Base-by-base conservation (phyloP, 1,140 invertebrate species). In the Tribolium madens region DNA sequence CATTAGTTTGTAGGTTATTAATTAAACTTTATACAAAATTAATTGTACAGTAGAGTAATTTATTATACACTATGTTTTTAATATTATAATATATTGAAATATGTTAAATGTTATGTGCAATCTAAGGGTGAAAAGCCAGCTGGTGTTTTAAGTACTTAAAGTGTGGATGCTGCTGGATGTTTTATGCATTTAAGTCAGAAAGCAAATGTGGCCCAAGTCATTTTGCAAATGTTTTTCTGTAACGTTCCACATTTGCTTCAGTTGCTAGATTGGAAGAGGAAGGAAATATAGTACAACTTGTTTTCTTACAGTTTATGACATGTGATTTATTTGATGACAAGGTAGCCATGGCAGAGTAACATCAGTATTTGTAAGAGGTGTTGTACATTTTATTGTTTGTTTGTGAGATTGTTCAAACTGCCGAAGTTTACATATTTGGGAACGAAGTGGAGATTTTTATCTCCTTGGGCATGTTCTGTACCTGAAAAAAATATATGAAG, bases 321-420 rank as follows among this genome's bases (percentile, higher is more conserved):
- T 72, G 70, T 72, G 70, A 72, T 72, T 72, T 21, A 72, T 50
- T 72, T 72, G 50, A 72, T 72, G 70, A 72, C 70, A 72, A 72
- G 68, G 42, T 33, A 72, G 46, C 70, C 70, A 72, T 72, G 70
- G 70, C 70, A 52, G 70, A 72, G 69, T 47, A 71, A 50, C 70
- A 72, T 26, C 50, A 72, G 46, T 64, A 64, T 52, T 71, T 52
- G 47, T 26, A 48, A 14, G 46, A 14, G 48, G 70, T 72, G 42
- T 72, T 15, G 12, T 18, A 12, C 50, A 52, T 72, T 72, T 71
- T 72, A 7, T n/a, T n/a, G n/a, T 26, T 26, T 21, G 53, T 64
- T 33, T 13, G 57, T n/a, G 12, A 64, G 26, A 14, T 64, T 64
- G 57, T 64, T 64, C 12, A 33, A 64, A 64, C 57, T 64, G 57